Evolutionary conservation across 2,888 invertebrate species (phyloP), one percentile per base, ranked within the genome.

Genomic region (Hecatera dysodea): DNA sequence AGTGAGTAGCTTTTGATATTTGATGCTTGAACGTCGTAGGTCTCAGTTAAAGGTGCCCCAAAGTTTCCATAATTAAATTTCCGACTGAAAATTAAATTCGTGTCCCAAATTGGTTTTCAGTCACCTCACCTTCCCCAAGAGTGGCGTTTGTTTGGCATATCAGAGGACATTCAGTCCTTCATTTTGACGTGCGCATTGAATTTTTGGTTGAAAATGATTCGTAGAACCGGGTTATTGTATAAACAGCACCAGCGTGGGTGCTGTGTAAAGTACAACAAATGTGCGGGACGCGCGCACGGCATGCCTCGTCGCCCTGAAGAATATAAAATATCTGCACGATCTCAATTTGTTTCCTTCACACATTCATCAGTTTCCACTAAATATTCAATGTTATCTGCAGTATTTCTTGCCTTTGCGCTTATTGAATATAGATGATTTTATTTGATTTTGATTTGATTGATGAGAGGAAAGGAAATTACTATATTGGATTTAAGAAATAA

Each of bases 1-100:
- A 98, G 98, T 98, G 93, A 97, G 98, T 97, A 91, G 80, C 86
- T 83, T 87, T 88, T 90, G 86, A 88, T 87, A 87, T 90, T 88
- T 90, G 83, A 84, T 83, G 81, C 83, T 84, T 84, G 63, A 86
- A 83, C 82, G 63, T 85, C 80, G 82, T 87, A 88, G 86, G 87
- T 86, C 82, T 83, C 81, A 80, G 82, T 83, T 84, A 87, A 85
- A 83, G 79, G 80, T 80, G 80, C 81, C 72, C 69, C 75, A 76
- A 87, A 87, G 84, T 87, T 80, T 75, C 76, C 82, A 77, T 89
- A 87, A 89, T 90, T 87, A 86, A 88, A 86, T 90, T 89, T 88
- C 85, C 82, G 81, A 82, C 81, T 86, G 86, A 82, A 88, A 88
- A 89, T 90, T 90, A 86, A 90, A 91, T 90, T 90, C 81, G 80